These are phyloP conservation scores for Phylloscopus trochilus DNA, from an alignment of 2,113 vertebrate species.

Conservation along the genomic window DNA sequence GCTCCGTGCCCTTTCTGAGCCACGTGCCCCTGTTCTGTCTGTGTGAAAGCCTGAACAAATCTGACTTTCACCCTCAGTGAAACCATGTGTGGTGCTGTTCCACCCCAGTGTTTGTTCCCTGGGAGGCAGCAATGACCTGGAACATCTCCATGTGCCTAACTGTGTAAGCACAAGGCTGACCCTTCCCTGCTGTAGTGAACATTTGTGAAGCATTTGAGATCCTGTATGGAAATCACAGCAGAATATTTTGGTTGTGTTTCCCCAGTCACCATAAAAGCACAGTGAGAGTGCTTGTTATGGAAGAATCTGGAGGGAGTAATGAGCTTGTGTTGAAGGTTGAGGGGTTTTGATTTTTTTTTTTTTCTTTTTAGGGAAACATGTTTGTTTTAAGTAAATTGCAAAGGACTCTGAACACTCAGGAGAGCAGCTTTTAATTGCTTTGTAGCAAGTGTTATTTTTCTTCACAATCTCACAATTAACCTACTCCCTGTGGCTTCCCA, in stretches of 20 bases:
- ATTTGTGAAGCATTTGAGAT: not conserved
- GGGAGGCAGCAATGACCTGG: not conserved
- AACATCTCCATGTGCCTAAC: not conserved
- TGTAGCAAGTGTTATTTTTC: constrained; percentile 19
- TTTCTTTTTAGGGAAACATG: not conserved
- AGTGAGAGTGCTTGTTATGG: rapidly evolving
- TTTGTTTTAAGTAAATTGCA: constrained; percentile 37
- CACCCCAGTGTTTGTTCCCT: not conserved
- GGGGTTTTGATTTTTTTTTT: not conserved
- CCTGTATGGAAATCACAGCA: not conserved
- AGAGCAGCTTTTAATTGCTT: constrained; percentile 38
- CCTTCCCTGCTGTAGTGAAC: not conserved
- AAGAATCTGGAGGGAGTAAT: not conserved
- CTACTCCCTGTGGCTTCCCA: not conserved
- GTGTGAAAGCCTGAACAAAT: not conserved
- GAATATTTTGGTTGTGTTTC: not conserved
- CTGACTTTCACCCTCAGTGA: not conserved
- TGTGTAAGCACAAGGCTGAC: not conserved
- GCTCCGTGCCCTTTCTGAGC: not conserved
- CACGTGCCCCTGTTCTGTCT: rapidly evolving
- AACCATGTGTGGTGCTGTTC: not conserved
- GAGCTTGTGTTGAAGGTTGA: not conserved
- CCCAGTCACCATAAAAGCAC: not conserved
- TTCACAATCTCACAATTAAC: constrained; percentile 18
- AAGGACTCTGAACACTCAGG: not conserved